A percentile compares a stretch with the other conserved stretches of the same genome.
These are phyloP conservation scores for Calliopum simillimum DNA, from an alignment of 2,888 invertebrate species.

Conservation along the genomic window DNA sequence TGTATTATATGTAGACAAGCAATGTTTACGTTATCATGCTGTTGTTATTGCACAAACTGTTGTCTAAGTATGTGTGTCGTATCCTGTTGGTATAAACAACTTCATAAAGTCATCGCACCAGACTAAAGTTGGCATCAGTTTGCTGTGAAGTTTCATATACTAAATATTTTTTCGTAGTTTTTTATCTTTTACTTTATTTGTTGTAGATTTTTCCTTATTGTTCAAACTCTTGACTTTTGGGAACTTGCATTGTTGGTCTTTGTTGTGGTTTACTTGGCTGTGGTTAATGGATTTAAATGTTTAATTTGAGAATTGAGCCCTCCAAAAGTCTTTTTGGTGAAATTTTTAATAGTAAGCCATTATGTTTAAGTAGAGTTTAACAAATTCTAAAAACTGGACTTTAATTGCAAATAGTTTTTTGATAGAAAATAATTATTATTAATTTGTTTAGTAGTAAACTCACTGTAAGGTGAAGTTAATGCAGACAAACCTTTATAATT, in stretches of 20 bases:
- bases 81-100: not conserved
- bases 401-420: no score
- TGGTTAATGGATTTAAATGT: constrained; percentile 7
- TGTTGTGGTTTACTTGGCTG: constrained; percentile 1
- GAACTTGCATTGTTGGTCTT: not conserved
- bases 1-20: not conserved
- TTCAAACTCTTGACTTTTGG: not conserved
- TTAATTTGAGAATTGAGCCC: not conserved
- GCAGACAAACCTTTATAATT: no score
- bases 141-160: no score
- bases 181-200: not conserved
- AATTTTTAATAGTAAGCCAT: no score
- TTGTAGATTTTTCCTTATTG: not conserved
- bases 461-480: no score
- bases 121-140: not conserved
- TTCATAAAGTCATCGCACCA: not conserved
- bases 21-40: not conserved
- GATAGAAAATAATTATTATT: no score
- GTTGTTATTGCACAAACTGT: not conserved
- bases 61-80: not conserved
- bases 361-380: no score
- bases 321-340: no score
- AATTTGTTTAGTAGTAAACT: no score
- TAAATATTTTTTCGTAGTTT: not conserved
- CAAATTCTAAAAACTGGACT: no score